Base-by-base conservation (phyloP, 2,888 invertebrate species). In the Trissolcus brochymenae region DNA sequence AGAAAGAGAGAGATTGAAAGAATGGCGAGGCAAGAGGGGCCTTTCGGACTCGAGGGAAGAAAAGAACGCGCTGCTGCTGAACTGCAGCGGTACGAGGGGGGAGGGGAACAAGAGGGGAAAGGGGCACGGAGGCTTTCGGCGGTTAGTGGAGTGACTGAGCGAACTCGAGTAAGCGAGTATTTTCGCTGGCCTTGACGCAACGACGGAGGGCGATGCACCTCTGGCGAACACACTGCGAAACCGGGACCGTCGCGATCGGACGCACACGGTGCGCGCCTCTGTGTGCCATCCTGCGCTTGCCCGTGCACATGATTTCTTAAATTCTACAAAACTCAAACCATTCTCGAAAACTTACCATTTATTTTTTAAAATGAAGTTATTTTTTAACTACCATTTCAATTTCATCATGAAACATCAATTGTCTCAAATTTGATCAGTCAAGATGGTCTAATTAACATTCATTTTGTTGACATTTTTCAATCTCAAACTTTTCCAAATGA, bases 181-280 rank as follows among this genome's bases (percentile, higher is more conserved):
- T 89, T 88, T 88, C 87, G 88, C 88, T 89, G 88, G 89, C 89
- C 89, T 89, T 89, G 89, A 88, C 88, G 88, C 87, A 87, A 85
- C 87, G 83, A 79, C 87, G 86, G 88, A 88, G 88, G 88, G 88
- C 89, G 88, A 89, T 88, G 88, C 88, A 88, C 89, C 88, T 87
- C 83, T 86, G 85, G 85, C 84, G 85, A 86, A 87, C 87, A 86
- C 84, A 84, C 85, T 85, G 85, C 85, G 83, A 86, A 85, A 87
- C 85, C 85, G 84, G 84, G 84, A 85, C 84, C 83, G 84, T 82
- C 65, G 78, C 73, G 70, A 70, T 68, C 78, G 78, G 73, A 70
- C 78, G 67, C 78, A 78, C 78, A 74, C 78, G 74, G 73, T 74
- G 73, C 56, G 66, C 70, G 73, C 74, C 73, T 71, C 65, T 73